A percentile compares a stretch with the other conserved stretches of the same genome.
These are phyloP conservation scores for Hylyphantes graminicola DNA, from an alignment of 1,140 invertebrate genomes.

Conservation along the genomic window DNA sequence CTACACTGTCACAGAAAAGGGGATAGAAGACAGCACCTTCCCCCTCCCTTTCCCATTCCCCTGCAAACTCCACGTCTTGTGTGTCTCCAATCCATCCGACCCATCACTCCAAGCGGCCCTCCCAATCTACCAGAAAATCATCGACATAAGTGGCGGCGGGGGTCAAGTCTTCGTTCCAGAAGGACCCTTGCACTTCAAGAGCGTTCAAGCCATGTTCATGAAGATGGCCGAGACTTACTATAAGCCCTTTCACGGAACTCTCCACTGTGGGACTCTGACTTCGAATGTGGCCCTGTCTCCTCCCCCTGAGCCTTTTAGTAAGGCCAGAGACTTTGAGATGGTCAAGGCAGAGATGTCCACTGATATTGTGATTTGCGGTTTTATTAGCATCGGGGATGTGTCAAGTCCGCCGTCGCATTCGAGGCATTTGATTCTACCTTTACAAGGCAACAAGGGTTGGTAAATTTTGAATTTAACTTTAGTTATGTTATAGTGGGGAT, in stretches of 20 bases:
- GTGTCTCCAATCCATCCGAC: conserved; percentile 71
- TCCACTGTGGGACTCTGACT: conserved; percentile 82
- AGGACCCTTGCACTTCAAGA: conserved; percentile 71
- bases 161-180: conserved; percentile 77
- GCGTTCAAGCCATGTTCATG: conserved; percentile 77
- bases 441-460: conserved; percentile 70
- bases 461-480: neutral
- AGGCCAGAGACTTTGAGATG: conserved; percentile 76
- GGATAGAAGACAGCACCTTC: conserved; percentile 68
- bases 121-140: conserved; percentile 70
- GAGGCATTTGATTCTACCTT: conserved; percentile 87
- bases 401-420: conserved; percentile 94
- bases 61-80: conserved; percentile 81
- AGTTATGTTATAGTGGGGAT: too few relatives aligned
- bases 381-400: conserved; percentile 83
- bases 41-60: conserved; percentile 83
- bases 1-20: conserved; percentile 50
- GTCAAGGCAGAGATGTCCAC: conserved; percentile 73
- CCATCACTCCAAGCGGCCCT: conserved; percentile 65
- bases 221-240: conserved; percentile 83
- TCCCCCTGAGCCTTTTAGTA: conserved; percentile 76
- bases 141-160: conserved; percentile 75
- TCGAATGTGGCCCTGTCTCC: conserved; percentile 82
- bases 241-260: conserved; percentile 78
- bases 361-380: conserved; percentile 83